Percentiles rank a stretch among this genome's conserved stretches.
Conservation (phyloP, 2,797 vertebrate genomes). For the Gobio occitaniae region DNA sequence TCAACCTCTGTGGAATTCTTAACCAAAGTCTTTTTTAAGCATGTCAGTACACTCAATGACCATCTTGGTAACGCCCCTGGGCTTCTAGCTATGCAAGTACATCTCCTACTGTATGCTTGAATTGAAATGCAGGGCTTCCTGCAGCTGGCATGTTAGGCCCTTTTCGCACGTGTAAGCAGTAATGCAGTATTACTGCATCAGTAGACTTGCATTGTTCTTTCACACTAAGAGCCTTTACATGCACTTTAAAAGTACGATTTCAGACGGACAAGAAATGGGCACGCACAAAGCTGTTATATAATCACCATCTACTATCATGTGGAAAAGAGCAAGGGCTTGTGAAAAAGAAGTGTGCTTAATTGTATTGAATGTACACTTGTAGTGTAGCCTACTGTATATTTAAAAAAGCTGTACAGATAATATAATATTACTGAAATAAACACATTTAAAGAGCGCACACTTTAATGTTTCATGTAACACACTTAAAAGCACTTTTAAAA, state of each 20-base stretch:
- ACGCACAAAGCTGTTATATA: not conserved
- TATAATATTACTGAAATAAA: not conserved
- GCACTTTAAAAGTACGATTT: conserved; percentile 1
- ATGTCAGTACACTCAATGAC: conserved; percentile 2
- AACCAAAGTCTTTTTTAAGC: conserved; percentile 11
- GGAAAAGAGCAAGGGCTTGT: not conserved
- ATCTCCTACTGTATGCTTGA: not conserved
- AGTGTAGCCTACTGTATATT: not conserved
- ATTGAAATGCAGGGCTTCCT: not conserved
- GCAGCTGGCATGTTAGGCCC: not conserved
- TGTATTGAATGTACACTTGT: not conserved
- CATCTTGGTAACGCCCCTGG: not conserved
- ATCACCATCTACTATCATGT: not conserved
- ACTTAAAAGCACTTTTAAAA: no score
- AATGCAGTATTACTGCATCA: not conserved
- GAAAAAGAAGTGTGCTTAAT: not conserved
- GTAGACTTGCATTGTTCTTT: not conserved
- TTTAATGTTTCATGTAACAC: no score
- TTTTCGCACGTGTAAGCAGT: not conserved
- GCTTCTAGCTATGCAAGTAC: not conserved
- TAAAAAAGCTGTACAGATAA: not conserved
- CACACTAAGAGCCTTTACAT: not conserved
- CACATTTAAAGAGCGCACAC: no score
- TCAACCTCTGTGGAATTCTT: conserved; percentile 8
- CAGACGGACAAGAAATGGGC: not conserved